phyloP scores from a whole-genome alignment of 2,113 vertebrate genomes.

The Paramisgurnus dabryanus region DNA sequence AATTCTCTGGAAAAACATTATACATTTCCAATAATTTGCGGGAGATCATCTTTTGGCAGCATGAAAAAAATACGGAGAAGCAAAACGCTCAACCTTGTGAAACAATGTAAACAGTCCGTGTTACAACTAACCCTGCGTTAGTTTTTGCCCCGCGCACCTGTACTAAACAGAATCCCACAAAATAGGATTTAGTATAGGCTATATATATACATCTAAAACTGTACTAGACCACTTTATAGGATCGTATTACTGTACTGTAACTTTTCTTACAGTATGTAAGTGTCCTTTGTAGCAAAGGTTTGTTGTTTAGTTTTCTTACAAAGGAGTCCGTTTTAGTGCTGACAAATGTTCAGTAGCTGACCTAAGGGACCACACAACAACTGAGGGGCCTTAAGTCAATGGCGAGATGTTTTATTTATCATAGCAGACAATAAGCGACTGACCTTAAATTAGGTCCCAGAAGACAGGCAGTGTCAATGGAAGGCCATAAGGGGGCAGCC shows the following conservation, averaged over 20 bases:
- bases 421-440: slow-evolving; percentile 2
- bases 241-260: neutral
- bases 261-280: neutral
- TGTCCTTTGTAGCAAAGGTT: neutral
- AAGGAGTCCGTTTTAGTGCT: neutral
- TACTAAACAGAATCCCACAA: too few relatives aligned
- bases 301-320: neutral
- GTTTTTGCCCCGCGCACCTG: too few relatives aligned
- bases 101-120: too few relatives aligned
- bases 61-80: too few relatives aligned
- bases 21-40: too few relatives aligned
- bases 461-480: slow-evolving; percentile 15
- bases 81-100: too few relatives aligned
- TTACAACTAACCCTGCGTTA: too few relatives aligned
- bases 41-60: too few relatives aligned
- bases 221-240: neutral
- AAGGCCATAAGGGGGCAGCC: slow-evolving; percentile 32
- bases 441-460: slow-evolving; percentile 11
- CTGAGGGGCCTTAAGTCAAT: neutral
- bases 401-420: neutral
- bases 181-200: too few relatives aligned
- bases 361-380: neutral
- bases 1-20: too few relatives aligned
- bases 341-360: neutral
- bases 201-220: neutral